Evolutionary conservation across 2,888 invertebrate genomes (phyloP), one percentile per base, ranked within the genome.

Genomic region (Syritta pipiens): DNA sequence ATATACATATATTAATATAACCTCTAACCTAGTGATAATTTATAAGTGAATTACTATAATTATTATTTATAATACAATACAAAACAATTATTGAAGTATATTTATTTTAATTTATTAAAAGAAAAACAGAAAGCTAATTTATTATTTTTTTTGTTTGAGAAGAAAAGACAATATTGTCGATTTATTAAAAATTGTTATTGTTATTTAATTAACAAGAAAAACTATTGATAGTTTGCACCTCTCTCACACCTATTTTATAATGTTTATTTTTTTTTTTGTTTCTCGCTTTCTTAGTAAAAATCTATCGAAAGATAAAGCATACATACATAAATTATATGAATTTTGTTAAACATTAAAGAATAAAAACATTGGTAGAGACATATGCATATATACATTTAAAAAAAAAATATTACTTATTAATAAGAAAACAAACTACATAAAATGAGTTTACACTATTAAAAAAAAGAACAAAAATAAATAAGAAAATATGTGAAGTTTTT

Each of bases 21-120:
- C 51, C 32, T 62, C 44, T 55, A 48, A 37, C 44, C 71, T 71
- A 71, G 62, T 71, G 71, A 71, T 71, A 55, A 62, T 71, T 71
- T 71, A 20, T 71, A 55, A 71, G 62, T 71, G 62, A 71, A 53
- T 57, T 42, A 53, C 42, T 46, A 26, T 40, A 40, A 59, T 37
- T 40, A 26, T 51, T 60, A 49, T 32, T 26, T 19, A 48, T 2
- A 28, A 1, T 7, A 17, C 1, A 37, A 37, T 7, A 37, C 7
- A 37, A 35, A 14, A 14, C 12, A 37, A 48, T 30, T 19, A 65
- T 19, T 65, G 20, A 30, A 65, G 37, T 40, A 30, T 49, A 62
- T 24, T 49, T 42, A 55, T 63, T 63, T 72, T 62, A 44, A 62
- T 55, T 75, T 75, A 40, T 42, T 68, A 22, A 22, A 10, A 1